Evolutionary conservation across 1,140 invertebrate genomes (phyloP).

Genomic region (Drosophila guanche): DNA sequence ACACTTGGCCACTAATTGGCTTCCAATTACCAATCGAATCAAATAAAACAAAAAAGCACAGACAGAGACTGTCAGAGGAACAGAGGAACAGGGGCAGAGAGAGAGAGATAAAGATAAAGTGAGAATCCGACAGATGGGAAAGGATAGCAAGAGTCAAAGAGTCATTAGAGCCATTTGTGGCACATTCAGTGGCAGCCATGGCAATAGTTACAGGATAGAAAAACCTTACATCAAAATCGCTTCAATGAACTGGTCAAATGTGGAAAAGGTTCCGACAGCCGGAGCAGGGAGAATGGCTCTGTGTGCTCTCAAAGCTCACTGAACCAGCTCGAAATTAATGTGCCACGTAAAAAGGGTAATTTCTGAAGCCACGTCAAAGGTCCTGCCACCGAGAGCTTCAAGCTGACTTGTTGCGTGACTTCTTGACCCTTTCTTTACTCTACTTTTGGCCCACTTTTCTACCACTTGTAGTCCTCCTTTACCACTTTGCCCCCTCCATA

Average conservation of each 20-base stretch:
- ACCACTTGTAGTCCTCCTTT: not conserved
- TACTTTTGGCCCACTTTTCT: no score
- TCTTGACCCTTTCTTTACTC: not conserved
- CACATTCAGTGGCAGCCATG: slow-evolving; percentile 42
- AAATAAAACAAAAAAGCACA: slow-evolving; percentile 33
- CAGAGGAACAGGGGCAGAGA: not conserved
- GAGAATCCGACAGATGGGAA: not conserved
- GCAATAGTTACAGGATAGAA: slow-evolving; percentile 22
- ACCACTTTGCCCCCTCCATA: slow-evolving; percentile 14
- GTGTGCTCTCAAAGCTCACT: slow-evolving; percentile 50
- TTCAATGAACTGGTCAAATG: slow-evolving; percentile 77
- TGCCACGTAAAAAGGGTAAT: slow-evolving; percentile 77
- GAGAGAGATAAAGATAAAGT: slow-evolving; percentile 14
- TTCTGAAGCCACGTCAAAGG: slow-evolving; percentile 60
- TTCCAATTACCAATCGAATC: slow-evolving; percentile 67
- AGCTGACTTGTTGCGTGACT: slow-evolving; percentile 65
- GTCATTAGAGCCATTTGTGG: slow-evolving; percentile 74
- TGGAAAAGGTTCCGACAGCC: slow-evolving; percentile 42
- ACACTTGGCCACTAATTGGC: slow-evolving; percentile 77
- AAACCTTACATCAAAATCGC: slow-evolving; percentile 55
- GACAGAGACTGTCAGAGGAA: not conserved
- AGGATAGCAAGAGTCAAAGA: slow-evolving; percentile 51
- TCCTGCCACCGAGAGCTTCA: slow-evolving; percentile 28
- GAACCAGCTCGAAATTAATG: slow-evolving; percentile 74
- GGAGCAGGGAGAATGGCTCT: slow-evolving; percentile 10